Conservation (phyloP, 2,113 vertebrate genomes). For the Macrotis lagotis region DNA sequence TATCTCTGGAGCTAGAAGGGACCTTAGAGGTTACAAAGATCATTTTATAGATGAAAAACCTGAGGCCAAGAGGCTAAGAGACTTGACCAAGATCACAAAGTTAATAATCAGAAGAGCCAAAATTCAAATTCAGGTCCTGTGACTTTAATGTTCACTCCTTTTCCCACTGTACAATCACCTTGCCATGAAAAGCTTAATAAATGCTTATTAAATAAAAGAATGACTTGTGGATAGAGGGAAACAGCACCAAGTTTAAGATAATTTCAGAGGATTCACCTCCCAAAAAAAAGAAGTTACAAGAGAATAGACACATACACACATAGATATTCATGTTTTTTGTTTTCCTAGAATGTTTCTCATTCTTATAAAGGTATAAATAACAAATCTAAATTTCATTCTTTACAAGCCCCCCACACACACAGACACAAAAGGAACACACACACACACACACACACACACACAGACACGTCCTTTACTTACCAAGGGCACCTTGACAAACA, state of each 20-base stretch:
- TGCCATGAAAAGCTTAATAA: not conserved
- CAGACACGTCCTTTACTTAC: constrained; percentile 86
- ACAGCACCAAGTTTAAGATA: not conserved
- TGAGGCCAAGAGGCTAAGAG: not conserved
- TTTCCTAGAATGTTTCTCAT: not conserved
- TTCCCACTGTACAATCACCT: not conserved
- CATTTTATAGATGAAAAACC: not conserved
- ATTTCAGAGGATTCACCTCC: not conserved
- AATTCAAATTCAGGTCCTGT: not conserved
- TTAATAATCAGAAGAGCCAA: not conserved
- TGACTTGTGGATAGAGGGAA: not conserved
- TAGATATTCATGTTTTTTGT: too few relatives aligned
- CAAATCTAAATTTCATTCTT: not conserved
- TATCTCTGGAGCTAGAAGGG: not conserved
- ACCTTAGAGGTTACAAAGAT: not conserved
- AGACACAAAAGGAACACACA: not conserved
- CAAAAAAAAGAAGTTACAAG: not conserved
- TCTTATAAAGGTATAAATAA: not conserved
- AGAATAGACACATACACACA: not conserved
- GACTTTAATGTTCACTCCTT: not conserved
- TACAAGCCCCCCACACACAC: not conserved
- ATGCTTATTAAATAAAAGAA: not conserved
- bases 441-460: not conserved
- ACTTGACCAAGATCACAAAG: not conserved
- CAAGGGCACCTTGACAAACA: constrained; percentile 90